Base-by-base conservation (phyloP, 37 sponge, comb jelly and placozoan genomes). In the Geodia barretti region DNA sequence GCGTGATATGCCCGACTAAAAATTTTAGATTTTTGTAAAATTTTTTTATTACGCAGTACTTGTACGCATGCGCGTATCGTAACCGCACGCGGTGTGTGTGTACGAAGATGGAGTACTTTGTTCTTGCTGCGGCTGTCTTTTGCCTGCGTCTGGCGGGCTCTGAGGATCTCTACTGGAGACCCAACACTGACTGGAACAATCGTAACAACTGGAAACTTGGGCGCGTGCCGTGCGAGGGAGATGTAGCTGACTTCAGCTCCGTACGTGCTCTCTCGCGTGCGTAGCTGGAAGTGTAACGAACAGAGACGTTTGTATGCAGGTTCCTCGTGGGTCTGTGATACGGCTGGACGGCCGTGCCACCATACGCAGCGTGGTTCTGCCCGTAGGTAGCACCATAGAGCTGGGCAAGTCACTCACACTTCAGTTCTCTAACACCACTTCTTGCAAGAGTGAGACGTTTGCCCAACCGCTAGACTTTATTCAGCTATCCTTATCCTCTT, bases 121-220 rank as follows among this genome's bases (percentile, higher is more conserved):
- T 14, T 47, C 54, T 47, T 47, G 54, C 54, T 47, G 54, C 14
- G 14, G 54, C 14, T 47, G 11, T 47, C 11, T 47, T 47, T 7
- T 47, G 54, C 54, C 66, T 86, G 5, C 73, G 77, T 28, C 21
- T 85, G 20, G 67, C 74, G 9, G 81, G 47, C 0, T 64, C 81
- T 29, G 47, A 81, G 4, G 86, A 80, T 59, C 61, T 84, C 23
- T 68, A 61, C 35, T 91, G 91, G 91, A 39, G 26, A 0, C 73
- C 61, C 30, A 91, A 91, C 62, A 81, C 71, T 62, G 85, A 91
- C 86, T 91, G 91, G 91, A 59, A 54, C 35, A 78, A 76, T 8
- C 68, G 67, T 0, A 25, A 14, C 36, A 91, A 91, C 83, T 91
- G 91, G 91, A 41, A 30, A 4, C 60, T 85, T 5, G 82, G 82